phyloP scores from a whole-genome alignment of 2,888 invertebrate species.

The Parapristionchus giblindavisi region DNA sequence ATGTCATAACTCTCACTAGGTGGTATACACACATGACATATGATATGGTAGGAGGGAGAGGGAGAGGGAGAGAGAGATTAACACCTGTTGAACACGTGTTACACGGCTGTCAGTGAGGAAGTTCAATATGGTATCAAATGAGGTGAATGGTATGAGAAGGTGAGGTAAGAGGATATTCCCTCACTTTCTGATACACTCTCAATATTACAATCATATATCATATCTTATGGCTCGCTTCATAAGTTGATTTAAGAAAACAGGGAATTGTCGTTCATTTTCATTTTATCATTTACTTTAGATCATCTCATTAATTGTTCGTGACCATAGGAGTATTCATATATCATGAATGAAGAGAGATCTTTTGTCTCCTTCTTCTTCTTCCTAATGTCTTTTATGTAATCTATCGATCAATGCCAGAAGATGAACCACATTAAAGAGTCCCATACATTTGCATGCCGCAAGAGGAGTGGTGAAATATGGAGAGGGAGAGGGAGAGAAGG shows the following conservation, averaged over 20 bases:
- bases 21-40: neutral
- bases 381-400: slow-evolving; percentile 22
- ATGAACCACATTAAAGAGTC: no score
- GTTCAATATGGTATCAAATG: slow-evolving; percentile 11
- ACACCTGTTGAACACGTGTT: slow-evolving; percentile 18
- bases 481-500: no score
- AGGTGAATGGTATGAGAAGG: neutral
- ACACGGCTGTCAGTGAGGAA: slow-evolving; percentile 21
- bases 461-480: no score
- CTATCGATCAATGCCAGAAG: slow-evolving; percentile 20
- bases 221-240: neutral
- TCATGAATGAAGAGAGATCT: neutral
- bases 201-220: no score
- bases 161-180: neutral
- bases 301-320: no score
- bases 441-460: no score
- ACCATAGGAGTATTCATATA: no score
- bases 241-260: neutral
- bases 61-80: slow-evolving; percentile 9
- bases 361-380: slow-evolving; percentile 2
- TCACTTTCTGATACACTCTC: no score
- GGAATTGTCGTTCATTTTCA: neutral
- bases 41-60: neutral
- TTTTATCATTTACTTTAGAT: no score
- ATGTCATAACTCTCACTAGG: slow-evolving; percentile 5